These are phyloP conservation scores for Ammospiza nelsoni DNA, from an alignment of 2,113 vertebrate species.

Conservation along the genomic window DNA sequence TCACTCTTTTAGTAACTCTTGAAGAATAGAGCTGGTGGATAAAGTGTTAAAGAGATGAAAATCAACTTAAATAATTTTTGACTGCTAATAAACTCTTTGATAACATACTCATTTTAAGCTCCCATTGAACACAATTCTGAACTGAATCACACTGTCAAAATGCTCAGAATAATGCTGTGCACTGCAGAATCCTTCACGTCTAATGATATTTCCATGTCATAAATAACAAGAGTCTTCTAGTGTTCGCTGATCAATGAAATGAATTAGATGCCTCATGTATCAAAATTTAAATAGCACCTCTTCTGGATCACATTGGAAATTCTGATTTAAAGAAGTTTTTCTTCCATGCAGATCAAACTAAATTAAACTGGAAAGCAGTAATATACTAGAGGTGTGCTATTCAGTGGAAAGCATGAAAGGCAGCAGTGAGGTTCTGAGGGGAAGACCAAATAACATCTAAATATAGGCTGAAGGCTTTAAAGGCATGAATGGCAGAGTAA, in stretches of 20 bases:
- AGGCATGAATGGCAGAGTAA: neutral
- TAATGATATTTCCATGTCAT: neutral
- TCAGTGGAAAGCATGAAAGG: neutral
- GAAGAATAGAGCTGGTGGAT: neutral
- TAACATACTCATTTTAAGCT: neutral
- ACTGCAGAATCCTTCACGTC: neutral
- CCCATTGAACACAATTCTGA: neutral
- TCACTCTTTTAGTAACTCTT: neutral
- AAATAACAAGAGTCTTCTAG: neutral
- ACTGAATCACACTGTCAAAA: neutral
- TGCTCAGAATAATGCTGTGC: neutral
- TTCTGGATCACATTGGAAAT: neutral
- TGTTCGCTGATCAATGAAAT: constrained; percentile 15
- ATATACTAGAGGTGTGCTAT: neutral
- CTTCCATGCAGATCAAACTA: neutral
- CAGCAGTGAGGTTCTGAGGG: neutral
- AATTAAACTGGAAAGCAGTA: neutral
- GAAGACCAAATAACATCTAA: neutral
- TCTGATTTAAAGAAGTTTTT: neutral
- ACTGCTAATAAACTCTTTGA: neutral
- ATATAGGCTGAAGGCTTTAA: neutral
- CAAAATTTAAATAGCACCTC: neutral
- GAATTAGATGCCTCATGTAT: neutral
- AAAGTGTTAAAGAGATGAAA: neutral
- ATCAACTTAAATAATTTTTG: neutral